Evolutionary conservation across 2,797 vertebrate species (phyloP).

Genomic region (Parambassis ranga): DNA sequence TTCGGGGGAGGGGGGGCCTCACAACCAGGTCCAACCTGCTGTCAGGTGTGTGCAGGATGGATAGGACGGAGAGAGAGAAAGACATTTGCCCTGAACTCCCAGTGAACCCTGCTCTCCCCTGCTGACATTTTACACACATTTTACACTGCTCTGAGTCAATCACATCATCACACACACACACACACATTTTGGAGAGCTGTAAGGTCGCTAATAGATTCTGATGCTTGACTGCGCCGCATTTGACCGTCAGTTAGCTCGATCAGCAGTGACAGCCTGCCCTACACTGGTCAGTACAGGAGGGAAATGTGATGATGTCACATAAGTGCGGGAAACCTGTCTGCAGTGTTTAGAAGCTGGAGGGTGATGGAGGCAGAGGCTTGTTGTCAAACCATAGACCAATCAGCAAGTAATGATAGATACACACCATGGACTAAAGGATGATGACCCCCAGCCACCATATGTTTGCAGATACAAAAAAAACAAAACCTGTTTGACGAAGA

Average conservation of each 20-base stretch:
- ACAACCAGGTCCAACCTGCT: constrained; percentile 52
- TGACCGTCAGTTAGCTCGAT: constrained; percentile 54
- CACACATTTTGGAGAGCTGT: constrained; percentile 5
- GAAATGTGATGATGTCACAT: too few relatives aligned
- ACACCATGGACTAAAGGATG: too few relatives aligned
- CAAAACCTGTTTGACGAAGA: constrained; percentile 2
- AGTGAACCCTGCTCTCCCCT: constrained; percentile 46
- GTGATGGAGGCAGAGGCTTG: too few relatives aligned
- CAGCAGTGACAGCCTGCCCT: constrained; percentile 44
- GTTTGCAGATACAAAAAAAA: too few relatives aligned
- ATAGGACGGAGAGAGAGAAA: constrained; percentile 1
- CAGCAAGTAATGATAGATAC: too few relatives aligned
- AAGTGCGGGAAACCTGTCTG: too few relatives aligned
- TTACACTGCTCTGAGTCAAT: neutral
- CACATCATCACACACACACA: neutral
- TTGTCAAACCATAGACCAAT: too few relatives aligned
- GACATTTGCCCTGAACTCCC: constrained; percentile 53
- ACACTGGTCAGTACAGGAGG: constrained; percentile 39
- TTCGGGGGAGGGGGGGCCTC: too few relatives aligned
- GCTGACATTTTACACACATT: constrained; percentile 52
- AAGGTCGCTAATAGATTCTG: constrained; percentile 47
- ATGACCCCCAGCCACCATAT: too few relatives aligned
- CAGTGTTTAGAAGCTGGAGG: too few relatives aligned
- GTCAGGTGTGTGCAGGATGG: constrained; percentile 31
- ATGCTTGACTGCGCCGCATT: constrained; percentile 18